phyloP scores from a whole-genome alignment of 2,797 vertebrate species.

The Diglossa cyanea region DNA sequence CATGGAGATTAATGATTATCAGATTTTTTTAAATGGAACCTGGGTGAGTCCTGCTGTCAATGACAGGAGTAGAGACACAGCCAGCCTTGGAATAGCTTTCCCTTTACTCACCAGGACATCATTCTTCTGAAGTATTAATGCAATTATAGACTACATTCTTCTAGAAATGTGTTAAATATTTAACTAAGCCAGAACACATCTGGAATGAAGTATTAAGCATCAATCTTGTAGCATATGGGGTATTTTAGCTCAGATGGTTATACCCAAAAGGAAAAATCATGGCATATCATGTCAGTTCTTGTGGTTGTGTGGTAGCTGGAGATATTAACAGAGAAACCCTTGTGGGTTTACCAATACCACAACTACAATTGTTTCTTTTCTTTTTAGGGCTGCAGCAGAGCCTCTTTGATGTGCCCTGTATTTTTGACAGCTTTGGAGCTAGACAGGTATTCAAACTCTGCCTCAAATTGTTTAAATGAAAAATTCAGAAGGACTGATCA shows the following conservation, averaged over 20 bases:
- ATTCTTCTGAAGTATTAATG: slow-evolving; percentile 30
- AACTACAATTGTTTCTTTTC: slow-evolving; percentile 37
- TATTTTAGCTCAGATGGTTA: slow-evolving; percentile 19
- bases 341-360: slow-evolving; percentile 48
- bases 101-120: neutral
- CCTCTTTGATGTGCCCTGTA: slow-evolving; percentile 7
- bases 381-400: neutral
- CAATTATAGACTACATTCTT: slow-evolving; percentile 16
- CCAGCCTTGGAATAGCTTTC: neutral
- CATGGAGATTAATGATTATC: fast-evolving
- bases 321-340: slow-evolving; percentile 51
- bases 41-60: neutral
- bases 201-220: slow-evolving; percentile 43
- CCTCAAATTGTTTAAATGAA: neutral
- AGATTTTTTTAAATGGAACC: neutral
- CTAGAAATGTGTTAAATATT: slow-evolving; percentile 51
- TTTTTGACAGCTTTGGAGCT: neutral
- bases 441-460: neutral
- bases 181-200: slow-evolving; percentile 42
- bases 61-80: neutral
- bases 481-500: neutral
- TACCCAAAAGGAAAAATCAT: slow-evolving; percentile 33
- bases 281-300: slow-evolving; percentile 8
- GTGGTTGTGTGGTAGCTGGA: slow-evolving; percentile 54
- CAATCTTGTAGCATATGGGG: slow-evolving; percentile 37